Base-by-base conservation (phyloP, 1,140 invertebrate genomes). In the Dinothrombium tinctorium region DNA sequence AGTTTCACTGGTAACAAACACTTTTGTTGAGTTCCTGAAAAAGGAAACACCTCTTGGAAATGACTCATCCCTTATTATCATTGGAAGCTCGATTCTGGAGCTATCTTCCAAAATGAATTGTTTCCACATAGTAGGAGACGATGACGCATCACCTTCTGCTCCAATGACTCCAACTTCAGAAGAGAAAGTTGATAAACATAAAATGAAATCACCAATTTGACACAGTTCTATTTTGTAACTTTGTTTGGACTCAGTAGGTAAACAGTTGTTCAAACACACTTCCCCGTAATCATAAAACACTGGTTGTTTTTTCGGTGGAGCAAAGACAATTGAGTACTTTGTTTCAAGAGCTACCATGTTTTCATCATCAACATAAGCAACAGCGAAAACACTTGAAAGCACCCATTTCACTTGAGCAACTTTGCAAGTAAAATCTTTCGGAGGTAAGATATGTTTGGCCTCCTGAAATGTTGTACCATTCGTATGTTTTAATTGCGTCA, bases 401-500 rank as follows among this genome's bases (percentile, higher is more conserved):
- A 42, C n/a, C 45, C 45, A 46, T 14, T 32, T 29, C 23, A 46
- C 37, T 7, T 24, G 26, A 4, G n/a, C 15, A 3, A 39, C 23
- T 21, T 43, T 28, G 22, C 19, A 38, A 4, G 12, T 9, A 8
- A 46, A 25, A 11, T 31, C 28, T 5, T 37, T 19, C 1, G 36
- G 28, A 6, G 36, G 25, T 12, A n/a, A 9, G 19, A 42, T 41
- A 2, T 32, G 24, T 28, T 40, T 42, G 3, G 33, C 41, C 21
- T 39, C 25, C 9, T 23, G 9, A 25, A 43, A 46, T 23, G 12
- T 11, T 21, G 25, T 20, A 29, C 37, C 39, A 24, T 32, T 33
- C 51, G 77, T 74, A 14, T 77, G 78, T 57, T 83, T 82, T 51
- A 73, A 78, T 51, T 87, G 81, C 24, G 65, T 69, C 14, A 87